These are phyloP conservation scores for Monochamus saltuarius DNA, from an alignment of 1,140 invertebrate species.

Conservation along the genomic window DNA sequence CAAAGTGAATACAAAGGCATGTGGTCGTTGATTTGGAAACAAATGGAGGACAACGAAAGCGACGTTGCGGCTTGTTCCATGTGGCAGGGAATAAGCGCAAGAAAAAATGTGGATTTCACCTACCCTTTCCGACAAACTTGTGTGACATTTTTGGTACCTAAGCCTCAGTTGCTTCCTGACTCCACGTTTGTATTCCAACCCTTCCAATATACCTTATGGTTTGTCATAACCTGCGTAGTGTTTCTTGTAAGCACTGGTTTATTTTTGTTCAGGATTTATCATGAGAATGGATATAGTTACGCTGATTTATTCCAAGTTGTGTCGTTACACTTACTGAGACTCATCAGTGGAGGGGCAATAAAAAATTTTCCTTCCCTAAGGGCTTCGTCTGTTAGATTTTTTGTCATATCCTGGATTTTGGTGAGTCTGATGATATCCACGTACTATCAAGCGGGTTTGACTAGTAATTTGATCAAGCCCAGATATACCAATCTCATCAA, in stretches of 20 bases:
- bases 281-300: background rate
- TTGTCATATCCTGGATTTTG: background rate
- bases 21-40: background rate
- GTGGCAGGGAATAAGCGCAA: background rate
- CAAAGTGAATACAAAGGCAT: too few species aligned
- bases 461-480: slow-evolving; percentile 14
- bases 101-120: slow-evolving; percentile 10
- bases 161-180: slow-evolving; percentile 19
- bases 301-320: background rate
- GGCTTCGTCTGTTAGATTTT: background rate
- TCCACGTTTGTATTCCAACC: slow-evolving; percentile 25
- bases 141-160: slow-evolving; percentile 27
- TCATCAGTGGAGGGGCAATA: background rate
- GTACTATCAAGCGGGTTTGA: slow-evolving; percentile 21
- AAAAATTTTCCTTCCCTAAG: background rate
- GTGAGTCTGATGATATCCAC: slow-evolving; percentile 1
- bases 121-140: slow-evolving; percentile 21
- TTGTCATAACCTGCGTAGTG: slow-evolving; percentile 6
- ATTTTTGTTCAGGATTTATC: background rate
- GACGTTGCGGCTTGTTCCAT: background rate
- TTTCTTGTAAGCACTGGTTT: background rate
- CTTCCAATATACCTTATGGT: slow-evolving; percentile 11
- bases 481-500: slow-evolving; percentile 6
- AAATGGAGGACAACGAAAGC: background rate
- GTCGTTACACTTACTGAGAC: background rate